Conservation (phyloP, 2,797 vertebrate species). For the Xiphorhynchus erythropygius region DNA sequence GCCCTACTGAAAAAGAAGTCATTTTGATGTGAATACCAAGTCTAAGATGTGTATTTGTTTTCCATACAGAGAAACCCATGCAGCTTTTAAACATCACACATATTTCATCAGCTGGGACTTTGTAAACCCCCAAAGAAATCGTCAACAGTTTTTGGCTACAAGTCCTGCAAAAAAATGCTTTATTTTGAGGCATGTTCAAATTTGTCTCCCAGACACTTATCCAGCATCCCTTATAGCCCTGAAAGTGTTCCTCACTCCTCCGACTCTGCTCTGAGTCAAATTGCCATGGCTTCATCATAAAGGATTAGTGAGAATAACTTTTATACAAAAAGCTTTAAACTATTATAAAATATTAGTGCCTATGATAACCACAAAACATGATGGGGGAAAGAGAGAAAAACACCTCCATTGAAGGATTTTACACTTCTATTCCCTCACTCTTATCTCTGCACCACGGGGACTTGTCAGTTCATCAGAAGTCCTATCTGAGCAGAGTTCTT, state of each 20-base stretch:
- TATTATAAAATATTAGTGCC: not conserved
- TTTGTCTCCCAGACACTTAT: not conserved
- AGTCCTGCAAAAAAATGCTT: not conserved
- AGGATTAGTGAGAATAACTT: not conserved
- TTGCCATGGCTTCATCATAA: not conserved
- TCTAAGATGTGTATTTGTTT: not conserved
- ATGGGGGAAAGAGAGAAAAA: not conserved
- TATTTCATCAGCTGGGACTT: not conserved
- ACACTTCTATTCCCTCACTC: not conserved
- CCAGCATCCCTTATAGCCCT: not conserved
- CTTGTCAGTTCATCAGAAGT: not conserved
- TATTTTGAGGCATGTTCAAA: not conserved
- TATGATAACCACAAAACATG: not conserved
- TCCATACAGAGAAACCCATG: not conserved
- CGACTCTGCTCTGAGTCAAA: not conserved
- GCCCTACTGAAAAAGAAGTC: not conserved
- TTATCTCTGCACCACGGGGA: not conserved
- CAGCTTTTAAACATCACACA: not conserved
- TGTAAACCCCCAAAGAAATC: not conserved
- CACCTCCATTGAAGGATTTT: not conserved
- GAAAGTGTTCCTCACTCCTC: not conserved
- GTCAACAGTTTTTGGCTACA: not conserved
- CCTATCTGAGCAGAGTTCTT: not conserved
- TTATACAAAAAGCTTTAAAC: not conserved
- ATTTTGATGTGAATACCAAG: not conserved